A percentile compares a stretch with the other conserved stretches of the same genome.
phyloP scores from a whole-genome alignment of 2,113 vertebrate species.

The Mirounga angustirostris region DNA sequence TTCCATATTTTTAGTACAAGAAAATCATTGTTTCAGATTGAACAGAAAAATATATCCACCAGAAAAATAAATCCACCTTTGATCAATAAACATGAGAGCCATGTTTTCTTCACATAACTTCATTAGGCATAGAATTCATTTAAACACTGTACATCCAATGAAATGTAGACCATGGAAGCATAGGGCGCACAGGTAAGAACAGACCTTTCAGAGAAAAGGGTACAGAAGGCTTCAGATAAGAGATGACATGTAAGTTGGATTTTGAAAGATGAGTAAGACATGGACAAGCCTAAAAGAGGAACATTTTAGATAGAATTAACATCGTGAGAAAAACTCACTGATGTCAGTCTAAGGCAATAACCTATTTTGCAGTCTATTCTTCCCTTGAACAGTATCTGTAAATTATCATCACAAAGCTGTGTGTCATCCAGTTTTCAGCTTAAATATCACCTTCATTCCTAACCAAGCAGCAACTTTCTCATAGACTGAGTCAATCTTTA shows the following conservation, averaged over 20 bases:
- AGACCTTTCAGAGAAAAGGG: background rate
- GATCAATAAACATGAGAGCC: background rate
- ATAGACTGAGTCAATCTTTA: background rate
- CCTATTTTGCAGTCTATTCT: background rate
- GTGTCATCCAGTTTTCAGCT: background rate
- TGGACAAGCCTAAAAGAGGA: background rate
- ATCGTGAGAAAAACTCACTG: background rate
- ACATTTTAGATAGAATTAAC: background rate
- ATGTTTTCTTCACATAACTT: background rate
- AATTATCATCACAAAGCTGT: background rate
- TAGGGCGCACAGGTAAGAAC: background rate
- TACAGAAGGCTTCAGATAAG: background rate
- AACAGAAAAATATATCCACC: background rate
- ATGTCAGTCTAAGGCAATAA: background rate
- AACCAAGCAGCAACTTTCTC: background rate
- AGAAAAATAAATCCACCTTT: background rate
- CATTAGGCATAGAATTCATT: background rate
- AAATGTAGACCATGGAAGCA: background rate
- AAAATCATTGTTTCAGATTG: background rate
- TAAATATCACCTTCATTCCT: background rate
- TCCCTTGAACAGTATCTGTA: background rate
- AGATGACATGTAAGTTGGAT: background rate
- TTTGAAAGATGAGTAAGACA: slow-evolving; percentile 25
- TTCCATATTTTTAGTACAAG: background rate
- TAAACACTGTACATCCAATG: background rate